phyloP scores from a whole-genome alignment of 1,140 invertebrate species.

The Drosophila tsacasi region DNA sequence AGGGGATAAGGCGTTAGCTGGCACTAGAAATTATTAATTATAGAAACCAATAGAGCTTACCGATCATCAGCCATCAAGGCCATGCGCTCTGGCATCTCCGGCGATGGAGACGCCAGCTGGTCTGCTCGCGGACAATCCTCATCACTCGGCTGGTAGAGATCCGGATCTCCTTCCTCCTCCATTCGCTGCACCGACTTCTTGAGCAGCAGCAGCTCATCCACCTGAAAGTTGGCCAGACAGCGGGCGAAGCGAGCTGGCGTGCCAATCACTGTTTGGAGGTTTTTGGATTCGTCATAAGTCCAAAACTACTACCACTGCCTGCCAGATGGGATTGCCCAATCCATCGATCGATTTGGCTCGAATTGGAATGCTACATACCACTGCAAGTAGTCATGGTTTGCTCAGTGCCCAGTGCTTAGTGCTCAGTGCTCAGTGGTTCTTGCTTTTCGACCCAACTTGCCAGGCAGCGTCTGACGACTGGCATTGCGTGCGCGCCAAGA shows the following conservation, averaged over 20 bases:
- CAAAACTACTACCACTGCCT: not conserved
- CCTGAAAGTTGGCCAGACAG: slow-evolving; percentile 63
- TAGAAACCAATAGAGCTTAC: slow-evolving; percentile 3
- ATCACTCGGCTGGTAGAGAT: not conserved
- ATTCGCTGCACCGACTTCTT: slow-evolving; percentile 65
- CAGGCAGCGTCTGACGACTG: slow-evolving; percentile 44
- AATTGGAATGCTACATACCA: slow-evolving; percentile 44
- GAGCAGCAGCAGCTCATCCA: slow-evolving; percentile 59
- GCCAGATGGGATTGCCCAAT: slow-evolving; percentile 16
- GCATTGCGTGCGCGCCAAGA: slow-evolving; percentile 5
- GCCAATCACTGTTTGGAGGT: slow-evolving; percentile 38
- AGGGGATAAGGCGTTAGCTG: not conserved
- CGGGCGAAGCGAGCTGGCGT: slow-evolving; percentile 62
- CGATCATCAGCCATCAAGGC: slow-evolving; percentile 69
- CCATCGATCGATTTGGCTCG: not conserved
- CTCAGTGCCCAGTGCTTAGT: not conserved
- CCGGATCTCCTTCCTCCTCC: slow-evolving; percentile 19
- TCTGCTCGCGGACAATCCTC: not conserved
- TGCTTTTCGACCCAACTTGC: slow-evolving; percentile 14
- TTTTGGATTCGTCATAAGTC: slow-evolving; percentile 6
- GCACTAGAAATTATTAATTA: not conserved
- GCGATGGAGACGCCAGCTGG: not conserved
- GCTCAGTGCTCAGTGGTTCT: slow-evolving; percentile 16
- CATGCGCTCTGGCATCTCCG: slow-evolving; percentile 48
- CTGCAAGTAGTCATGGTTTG: slow-evolving; percentile 52